phyloP scores from a whole-genome alignment of 2,113 vertebrate species.

The Hydropotes inermis region DNA sequence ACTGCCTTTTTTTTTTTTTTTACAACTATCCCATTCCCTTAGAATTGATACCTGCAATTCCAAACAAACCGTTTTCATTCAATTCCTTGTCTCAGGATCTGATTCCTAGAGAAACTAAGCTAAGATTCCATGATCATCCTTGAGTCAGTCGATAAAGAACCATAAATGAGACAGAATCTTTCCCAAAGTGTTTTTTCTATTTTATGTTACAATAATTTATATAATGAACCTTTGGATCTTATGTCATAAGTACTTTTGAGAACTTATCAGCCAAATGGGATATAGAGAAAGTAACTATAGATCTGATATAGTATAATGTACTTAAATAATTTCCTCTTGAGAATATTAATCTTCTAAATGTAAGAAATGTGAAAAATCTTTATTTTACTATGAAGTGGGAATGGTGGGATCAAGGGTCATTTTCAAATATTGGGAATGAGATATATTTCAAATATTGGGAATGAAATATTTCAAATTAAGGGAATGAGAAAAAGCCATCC shows the following conservation, averaged over 20 bases:
- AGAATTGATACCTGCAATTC: neutral
- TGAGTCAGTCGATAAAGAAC: neutral
- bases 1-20: neutral
- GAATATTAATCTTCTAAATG: neutral
- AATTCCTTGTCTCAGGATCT: neutral
- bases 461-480: neutral
- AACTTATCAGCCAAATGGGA: conserved; percentile 14
- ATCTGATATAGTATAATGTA: neutral
- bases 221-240: neutral
- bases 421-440: neutral
- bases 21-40: neutral
- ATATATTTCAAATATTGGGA: neutral
- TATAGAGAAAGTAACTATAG: neutral
- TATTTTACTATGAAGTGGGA: neutral
- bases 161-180: neutral
- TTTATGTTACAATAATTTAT: neutral
- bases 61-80: neutral
- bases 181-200: neutral
- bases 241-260: conserved; percentile 17
- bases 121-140: neutral
- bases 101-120: neutral
- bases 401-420: neutral
- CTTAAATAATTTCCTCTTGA: conserved; percentile 24
- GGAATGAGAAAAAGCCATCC: neutral
- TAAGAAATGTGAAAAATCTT: neutral